Conservation (phyloP, 2,797 vertebrate species). For the Danio albolineatus region DNA sequence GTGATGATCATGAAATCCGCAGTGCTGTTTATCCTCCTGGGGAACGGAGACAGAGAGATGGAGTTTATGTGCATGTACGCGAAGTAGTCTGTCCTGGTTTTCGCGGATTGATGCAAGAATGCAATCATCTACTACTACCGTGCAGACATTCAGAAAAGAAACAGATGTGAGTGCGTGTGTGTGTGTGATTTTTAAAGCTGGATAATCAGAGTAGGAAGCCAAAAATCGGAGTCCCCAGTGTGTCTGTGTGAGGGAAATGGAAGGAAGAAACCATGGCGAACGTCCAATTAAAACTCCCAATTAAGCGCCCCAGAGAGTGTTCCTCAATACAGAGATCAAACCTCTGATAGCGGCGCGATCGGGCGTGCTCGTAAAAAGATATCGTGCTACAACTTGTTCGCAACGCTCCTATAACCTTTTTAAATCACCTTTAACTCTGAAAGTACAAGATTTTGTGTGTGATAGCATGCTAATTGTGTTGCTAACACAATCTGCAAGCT, state of each 20-base stretch:
- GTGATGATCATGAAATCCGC: slow-evolving; percentile 53
- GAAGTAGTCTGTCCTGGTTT: neutral
- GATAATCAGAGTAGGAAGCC: slow-evolving; percentile 47
- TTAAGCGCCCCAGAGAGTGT: slow-evolving; percentile 24
- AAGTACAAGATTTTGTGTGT: neutral
- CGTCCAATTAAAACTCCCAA: slow-evolving; percentile 51
- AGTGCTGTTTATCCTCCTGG: slow-evolving; percentile 35
- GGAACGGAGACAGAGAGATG: neutral
- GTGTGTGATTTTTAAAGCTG: slow-evolving; percentile 21
- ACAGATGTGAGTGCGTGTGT: slow-evolving; percentile 30
- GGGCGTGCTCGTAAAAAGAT: neutral
- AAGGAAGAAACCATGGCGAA: slow-evolving; percentile 44
- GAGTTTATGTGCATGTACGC: neutral
- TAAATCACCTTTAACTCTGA: neutral
- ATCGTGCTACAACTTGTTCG: neutral
- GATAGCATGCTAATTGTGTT: neutral
- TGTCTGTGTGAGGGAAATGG: slow-evolving; percentile 33
- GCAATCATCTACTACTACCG: neutral
- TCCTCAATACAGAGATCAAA: slow-evolving; percentile 47
- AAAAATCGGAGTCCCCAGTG: slow-evolving; percentile 43
- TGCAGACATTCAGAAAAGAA: neutral
- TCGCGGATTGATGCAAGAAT: neutral
- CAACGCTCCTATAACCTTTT: neutral
- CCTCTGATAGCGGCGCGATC: neutral
- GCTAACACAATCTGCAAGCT: neutral